Evolutionary conservation across 1,140 invertebrate genomes (phyloP).

Genomic region (Caenorhabditis briggsae): DNA sequence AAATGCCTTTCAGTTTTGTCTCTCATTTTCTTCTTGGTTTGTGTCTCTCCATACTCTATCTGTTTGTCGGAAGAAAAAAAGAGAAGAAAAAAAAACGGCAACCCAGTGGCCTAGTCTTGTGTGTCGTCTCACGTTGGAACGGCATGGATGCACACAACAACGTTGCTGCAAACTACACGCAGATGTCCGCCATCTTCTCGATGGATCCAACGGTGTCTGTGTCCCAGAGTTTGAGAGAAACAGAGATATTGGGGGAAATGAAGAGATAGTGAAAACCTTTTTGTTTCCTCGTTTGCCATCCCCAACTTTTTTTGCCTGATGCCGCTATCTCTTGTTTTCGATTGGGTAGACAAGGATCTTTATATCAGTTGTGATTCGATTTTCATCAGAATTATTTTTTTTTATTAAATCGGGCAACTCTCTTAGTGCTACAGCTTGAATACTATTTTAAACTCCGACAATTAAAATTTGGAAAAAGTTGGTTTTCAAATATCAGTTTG

Average conservation of each 20-base stretch:
- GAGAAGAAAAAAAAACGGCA: constrained; percentile 6
- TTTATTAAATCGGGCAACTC: too few relatives aligned
- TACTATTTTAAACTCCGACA: too few relatives aligned
- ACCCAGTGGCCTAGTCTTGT: background rate
- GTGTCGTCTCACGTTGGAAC: constrained; percentile 37
- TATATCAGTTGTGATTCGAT: constrained; percentile 12
- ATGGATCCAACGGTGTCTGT: constrained; percentile 49
- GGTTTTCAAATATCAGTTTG: too few relatives aligned
- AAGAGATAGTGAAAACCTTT: background rate
- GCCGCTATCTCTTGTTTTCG: constrained; percentile 18
- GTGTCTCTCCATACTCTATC: background rate
- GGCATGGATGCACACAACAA: constrained; percentile 47
- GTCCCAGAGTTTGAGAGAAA: background rate
- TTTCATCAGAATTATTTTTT: background rate
- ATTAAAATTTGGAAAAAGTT: too few relatives aligned
- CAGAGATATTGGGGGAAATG: background rate
- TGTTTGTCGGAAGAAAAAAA: constrained; percentile 5
- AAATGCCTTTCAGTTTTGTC: constrained; percentile 16
- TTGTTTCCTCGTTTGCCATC: constrained; percentile 49
- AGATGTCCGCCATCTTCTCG: constrained; percentile 1
- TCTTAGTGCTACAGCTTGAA: too few relatives aligned
- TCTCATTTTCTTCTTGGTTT: constrained; percentile 9
- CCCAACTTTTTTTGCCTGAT: constrained; percentile 26
- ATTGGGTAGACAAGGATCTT: constrained; percentile 9
- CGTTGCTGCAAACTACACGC: constrained; percentile 48